A percentile compares a stretch with the other conserved stretches of the same genome.
These are phyloP conservation scores for Chelon auratus DNA, from an alignment of 2,797 vertebrate species.

Conservation along the genomic window DNA sequence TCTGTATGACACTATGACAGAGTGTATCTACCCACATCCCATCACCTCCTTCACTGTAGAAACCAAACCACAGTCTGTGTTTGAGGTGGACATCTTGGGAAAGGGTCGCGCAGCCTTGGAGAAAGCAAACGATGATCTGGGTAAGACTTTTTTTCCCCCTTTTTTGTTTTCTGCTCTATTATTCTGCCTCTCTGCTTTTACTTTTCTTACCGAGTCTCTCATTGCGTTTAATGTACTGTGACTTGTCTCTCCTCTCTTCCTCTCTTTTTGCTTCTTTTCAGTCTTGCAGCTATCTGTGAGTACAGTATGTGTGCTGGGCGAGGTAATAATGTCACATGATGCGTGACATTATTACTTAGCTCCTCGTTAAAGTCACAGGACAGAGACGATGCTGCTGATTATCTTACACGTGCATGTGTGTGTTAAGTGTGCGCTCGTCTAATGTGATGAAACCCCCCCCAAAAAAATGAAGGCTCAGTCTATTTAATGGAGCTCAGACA, in stretches of 20 bases:
- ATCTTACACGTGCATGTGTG: constrained; percentile 48
- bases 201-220: neutral
- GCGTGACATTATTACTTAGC: constrained; percentile 65
- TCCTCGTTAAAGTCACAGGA: constrained; percentile 76
- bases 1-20: constrained; percentile 91
- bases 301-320: constrained; percentile 35
- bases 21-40: constrained; percentile 87
- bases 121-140: constrained; percentile 87
- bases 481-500: neutral
- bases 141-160: constrained; percentile 69
- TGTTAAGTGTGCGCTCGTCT: constrained; percentile 9
- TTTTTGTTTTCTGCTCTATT: neutral
- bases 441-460: constrained; percentile 16
- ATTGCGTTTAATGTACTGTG: neutral
- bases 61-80: constrained; percentile 78
- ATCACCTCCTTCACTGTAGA: constrained; percentile 85
- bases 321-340: constrained; percentile 70
- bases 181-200: neutral
- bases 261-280: constrained; percentile 20
- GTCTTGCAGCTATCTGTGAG: constrained; percentile 53
- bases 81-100: constrained; percentile 87
- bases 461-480: neutral
- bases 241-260: constrained; percentile 7
- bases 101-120: constrained; percentile 86
- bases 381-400: constrained; percentile 60